These are phyloP conservation scores for Acanthis flammea DNA, from an alignment of 2,797 vertebrate species.

Conservation along the genomic window DNA sequence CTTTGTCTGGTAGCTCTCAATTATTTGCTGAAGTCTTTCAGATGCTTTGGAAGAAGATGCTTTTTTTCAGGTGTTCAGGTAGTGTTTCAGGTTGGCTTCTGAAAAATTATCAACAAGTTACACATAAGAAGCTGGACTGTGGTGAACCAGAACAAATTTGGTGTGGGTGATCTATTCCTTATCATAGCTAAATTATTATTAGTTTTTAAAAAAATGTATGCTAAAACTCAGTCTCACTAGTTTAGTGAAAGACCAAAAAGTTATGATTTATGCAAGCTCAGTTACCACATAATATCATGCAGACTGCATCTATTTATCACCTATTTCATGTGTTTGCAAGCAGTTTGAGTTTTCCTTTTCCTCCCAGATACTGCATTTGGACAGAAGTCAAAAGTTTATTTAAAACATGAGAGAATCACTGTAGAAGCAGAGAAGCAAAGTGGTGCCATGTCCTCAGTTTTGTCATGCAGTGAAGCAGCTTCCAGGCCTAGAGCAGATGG, in stretches of 20 bases:
- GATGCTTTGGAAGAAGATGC: not conserved
- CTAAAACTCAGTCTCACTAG: constrained; percentile 45
- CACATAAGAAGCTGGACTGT: constrained; percentile 43
- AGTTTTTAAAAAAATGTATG: constrained; percentile 26
- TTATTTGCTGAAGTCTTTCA: not conserved
- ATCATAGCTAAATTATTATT: constrained; percentile 34
- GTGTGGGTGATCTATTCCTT: constrained; percentile 41
- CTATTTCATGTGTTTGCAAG: constrained; percentile 67
- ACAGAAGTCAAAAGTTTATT: constrained; percentile 65
- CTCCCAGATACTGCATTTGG: constrained; percentile 50
- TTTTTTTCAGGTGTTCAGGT: constrained; percentile 2
- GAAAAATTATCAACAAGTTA: constrained; percentile 47
- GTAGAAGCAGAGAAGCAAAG: constrained; percentile 56
- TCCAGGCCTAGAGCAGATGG: constrained; percentile 4
- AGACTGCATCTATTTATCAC: constrained; percentile 63
- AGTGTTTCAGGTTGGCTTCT: constrained; percentile 15
- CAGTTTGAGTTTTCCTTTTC: constrained; percentile 46
- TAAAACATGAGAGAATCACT: constrained; percentile 65
- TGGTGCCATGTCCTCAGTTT: not conserved
- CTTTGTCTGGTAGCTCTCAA: not conserved
- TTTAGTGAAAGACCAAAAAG: constrained; percentile 68
- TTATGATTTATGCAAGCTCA: constrained; percentile 47
- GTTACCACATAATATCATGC: constrained; percentile 25
- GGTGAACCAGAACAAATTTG: constrained; percentile 45
- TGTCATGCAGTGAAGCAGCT: not conserved